phyloP scores from a whole-genome alignment of 2,888 invertebrate genomes.

The Lysandra bellargus region DNA sequence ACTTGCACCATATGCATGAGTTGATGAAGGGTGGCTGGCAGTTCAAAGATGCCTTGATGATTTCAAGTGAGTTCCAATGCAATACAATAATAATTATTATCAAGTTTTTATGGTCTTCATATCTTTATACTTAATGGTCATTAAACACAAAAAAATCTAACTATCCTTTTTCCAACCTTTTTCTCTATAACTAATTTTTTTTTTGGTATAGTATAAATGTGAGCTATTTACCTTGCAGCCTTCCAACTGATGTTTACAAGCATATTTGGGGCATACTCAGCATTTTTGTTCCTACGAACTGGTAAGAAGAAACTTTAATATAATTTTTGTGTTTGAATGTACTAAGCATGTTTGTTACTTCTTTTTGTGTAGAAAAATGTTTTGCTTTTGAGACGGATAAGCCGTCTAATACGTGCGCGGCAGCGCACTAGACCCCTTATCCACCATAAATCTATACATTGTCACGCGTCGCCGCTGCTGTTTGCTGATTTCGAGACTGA shows the following conservation, averaged over 20 bases:
- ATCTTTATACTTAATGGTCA: too few species aligned
- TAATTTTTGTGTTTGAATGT: not conserved
- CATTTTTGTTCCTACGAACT: conserved; percentile 93
- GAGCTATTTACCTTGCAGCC: conserved; percentile 70
- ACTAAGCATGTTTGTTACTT: too few species aligned
- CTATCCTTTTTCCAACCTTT: too few species aligned
- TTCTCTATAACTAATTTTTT: not conserved
- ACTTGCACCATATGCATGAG: conserved; percentile 95
- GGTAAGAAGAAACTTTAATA: conserved; percentile 66
- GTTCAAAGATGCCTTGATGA: conserved; percentile 84
- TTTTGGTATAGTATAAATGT: not conserved
- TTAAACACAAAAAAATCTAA: too few species aligned
- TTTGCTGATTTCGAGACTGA: too few species aligned
- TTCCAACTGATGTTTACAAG: conserved; percentile 96
- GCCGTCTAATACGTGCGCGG: too few species aligned
- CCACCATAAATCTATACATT: too few species aligned
- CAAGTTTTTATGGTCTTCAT: not conserved
- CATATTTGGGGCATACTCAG: conserved; percentile 96
- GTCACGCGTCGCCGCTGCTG: too few species aligned
- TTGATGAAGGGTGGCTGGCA: conserved; percentile 86
- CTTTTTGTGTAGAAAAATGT: too few species aligned
- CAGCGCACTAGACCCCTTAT: too few species aligned
- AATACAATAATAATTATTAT: not conserved
- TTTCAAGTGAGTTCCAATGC: conserved; percentile 83
- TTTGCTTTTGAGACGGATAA: too few species aligned